Evolutionary conservation across 2,113 vertebrate species (phyloP), one percentile per base, ranked within the genome.

Genomic region (Mus spicilegus): DNA sequence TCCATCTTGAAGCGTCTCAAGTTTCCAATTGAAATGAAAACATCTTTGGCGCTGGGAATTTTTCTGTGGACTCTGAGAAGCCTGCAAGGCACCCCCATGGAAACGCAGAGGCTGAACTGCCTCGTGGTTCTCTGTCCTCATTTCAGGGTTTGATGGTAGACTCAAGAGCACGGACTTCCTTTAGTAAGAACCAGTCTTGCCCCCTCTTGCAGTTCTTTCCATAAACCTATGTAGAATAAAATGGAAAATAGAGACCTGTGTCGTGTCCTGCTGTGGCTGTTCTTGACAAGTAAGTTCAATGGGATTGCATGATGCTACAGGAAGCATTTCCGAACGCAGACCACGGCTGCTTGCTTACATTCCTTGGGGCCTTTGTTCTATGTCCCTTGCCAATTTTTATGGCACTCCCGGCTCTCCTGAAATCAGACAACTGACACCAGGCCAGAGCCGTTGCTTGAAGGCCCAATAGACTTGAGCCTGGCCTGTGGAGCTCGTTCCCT

Each of bases 171-270:
- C 0, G 56, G 3, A 17, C 86, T 63, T 88, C 16, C 58, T 90
- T 70, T 87, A 24, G 80, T 11, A 84, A 76, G 69, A 73, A 17
- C 19, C 42, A 30, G 76, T 76, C 86, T n/a, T 72, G 54, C 46
- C 42, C 51, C n/a, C 24, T 88, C 85, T 46, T 51, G 39, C 86
- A 33, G 12, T 9, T 81, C 19, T 61, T 33, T 69, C 30, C 19
- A 14, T 36, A 36, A 42, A 89, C n/a, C 56, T 77, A n/a, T 58
- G 49, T 72, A 67, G 95, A 96, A 80, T 94, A 94, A 96, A 95
- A 94, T 19, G 22, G 22, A 75, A 75, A 13, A 12, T 13, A 75
- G 39, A 39, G 7, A 46, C 10, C 11, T 92, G 54, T 42, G 39
- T 12, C 2, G 22, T 85, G 22, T 89, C 56, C 80, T 46, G 72